phyloP scores from a whole-genome alignment of 2,888 invertebrate genomes.

The Andrena praecox region DNA sequence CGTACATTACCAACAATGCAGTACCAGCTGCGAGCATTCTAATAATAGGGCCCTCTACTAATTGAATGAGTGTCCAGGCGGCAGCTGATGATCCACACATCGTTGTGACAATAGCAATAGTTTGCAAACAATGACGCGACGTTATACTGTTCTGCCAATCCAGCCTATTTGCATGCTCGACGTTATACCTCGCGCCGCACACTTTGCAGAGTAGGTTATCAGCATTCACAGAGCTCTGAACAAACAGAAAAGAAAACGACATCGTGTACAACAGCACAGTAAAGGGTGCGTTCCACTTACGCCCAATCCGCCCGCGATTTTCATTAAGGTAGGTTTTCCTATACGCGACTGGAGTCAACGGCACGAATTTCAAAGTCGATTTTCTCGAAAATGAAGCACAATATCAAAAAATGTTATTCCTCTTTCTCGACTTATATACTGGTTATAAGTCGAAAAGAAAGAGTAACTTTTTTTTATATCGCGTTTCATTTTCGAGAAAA shows the following conservation, averaged over 20 bases:
- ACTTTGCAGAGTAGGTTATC: constrained; percentile 93
- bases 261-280: not conserved
- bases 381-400: too few species aligned
- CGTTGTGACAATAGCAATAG: constrained; percentile 91
- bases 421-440: too few species aligned
- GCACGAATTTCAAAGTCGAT: too few species aligned
- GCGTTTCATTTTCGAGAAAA: too few species aligned
- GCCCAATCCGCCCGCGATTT: too few species aligned
- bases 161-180: constrained; percentile 91
- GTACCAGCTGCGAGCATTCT: constrained; percentile 93
- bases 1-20: constrained; percentile 93
- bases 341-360: too few species aligned
- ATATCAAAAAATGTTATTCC: too few species aligned
- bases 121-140: constrained; percentile 93
- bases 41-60: constrained; percentile 91
- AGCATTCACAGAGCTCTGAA: constrained; percentile 89
- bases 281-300: too few species aligned
- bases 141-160: constrained; percentile 95
- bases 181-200: constrained; percentile 93
- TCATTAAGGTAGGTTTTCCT: too few species aligned
- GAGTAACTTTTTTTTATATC: too few species aligned
- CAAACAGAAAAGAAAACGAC: constrained; percentile 53
- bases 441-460: too few species aligned
- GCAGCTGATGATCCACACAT: constrained; percentile 92
- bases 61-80: constrained; percentile 92